phyloP scores from a whole-genome alignment of 2,797 vertebrate species.

The Sternotherus odoratus region DNA sequence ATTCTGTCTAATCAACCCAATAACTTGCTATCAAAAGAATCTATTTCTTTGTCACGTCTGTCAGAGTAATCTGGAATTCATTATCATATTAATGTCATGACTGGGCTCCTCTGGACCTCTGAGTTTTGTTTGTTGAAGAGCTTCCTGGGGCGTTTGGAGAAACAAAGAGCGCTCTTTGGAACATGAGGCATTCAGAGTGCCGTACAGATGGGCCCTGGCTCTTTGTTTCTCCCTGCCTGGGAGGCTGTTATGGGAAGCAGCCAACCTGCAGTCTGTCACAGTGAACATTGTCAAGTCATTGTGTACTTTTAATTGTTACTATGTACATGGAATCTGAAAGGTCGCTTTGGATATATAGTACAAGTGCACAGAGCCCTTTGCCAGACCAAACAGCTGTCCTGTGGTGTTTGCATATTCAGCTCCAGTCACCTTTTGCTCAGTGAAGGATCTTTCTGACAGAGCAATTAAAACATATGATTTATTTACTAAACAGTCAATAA shows the following conservation, averaged over 20 bases:
- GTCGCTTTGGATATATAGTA: constrained; percentile 81
- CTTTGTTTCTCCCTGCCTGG: constrained; percentile 82
- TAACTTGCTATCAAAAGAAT: constrained; percentile 77
- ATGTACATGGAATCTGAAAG: constrained; percentile 81
- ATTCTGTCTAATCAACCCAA: constrained; percentile 71
- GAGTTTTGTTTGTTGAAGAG: constrained; percentile 84
- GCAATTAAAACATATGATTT: constrained; percentile 79
- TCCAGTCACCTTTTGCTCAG: constrained; percentile 77
- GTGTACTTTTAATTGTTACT: constrained; percentile 83
- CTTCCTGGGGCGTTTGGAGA: constrained; percentile 80
- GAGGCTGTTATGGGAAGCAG: constrained; percentile 83
- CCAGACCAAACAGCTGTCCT: constrained; percentile 81
- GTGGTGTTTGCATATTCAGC: constrained; percentile 76
- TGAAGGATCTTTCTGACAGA: constrained; percentile 77
- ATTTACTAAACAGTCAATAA: constrained; percentile 77
- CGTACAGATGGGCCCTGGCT: constrained; percentile 77
- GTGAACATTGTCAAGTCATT: constrained; percentile 80
- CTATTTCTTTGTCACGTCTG: constrained; percentile 80
- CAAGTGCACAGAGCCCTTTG: constrained; percentile 79
- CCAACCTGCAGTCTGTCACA: constrained; percentile 83
- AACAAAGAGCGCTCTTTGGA: constrained; percentile 80
- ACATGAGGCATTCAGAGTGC: constrained; percentile 79
- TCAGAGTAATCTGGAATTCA: constrained; percentile 80
- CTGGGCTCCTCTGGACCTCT: constrained; percentile 79
- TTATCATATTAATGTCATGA: constrained; percentile 82